A percentile compares a stretch with the other conserved stretches of the same genome.
Evolutionary conservation across 2,113 vertebrate species (phyloP).

Genomic region (Tricholaema leucomelas): DNA sequence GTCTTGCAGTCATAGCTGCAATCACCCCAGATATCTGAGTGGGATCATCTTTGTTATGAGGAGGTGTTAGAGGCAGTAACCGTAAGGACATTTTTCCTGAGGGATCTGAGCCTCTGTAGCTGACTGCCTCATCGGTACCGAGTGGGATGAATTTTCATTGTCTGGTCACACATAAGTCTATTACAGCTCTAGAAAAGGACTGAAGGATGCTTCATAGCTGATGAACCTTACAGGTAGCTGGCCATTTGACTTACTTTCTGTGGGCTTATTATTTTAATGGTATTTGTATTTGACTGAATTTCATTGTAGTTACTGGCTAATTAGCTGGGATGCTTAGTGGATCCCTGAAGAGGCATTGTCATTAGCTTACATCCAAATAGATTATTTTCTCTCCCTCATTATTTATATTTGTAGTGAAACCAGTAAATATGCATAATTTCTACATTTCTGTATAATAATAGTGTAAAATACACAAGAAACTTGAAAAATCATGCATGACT

Average conservation of each 20-base stretch:
- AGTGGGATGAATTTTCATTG: not conserved
- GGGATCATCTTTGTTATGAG: not conserved
- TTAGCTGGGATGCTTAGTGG: not conserved
- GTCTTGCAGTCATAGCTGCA: not conserved
- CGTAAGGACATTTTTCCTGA: not conserved
- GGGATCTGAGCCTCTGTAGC: not conserved
- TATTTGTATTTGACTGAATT: not conserved
- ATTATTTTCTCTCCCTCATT: not conserved
- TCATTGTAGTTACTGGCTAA: not conserved
- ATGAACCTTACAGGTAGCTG: not conserved
- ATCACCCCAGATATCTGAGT: not conserved
- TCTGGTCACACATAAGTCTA: not conserved
- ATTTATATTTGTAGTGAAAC: not conserved
- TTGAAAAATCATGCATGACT: not conserved
- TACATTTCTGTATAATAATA: not conserved
- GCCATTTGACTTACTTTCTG: not conserved
- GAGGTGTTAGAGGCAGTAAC: not conserved
- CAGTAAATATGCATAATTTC: not conserved
- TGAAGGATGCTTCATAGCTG: not conserved
- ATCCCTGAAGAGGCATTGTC: not conserved
- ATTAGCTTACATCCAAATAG: not conserved
- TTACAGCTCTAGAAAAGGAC: not conserved
- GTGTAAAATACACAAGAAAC: not conserved
- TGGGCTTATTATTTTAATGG: not conserved
- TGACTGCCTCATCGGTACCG: not conserved